Evolutionary conservation across 2,888 invertebrate genomes (phyloP).

Genomic region (Platycheirus albimanus): DNA sequence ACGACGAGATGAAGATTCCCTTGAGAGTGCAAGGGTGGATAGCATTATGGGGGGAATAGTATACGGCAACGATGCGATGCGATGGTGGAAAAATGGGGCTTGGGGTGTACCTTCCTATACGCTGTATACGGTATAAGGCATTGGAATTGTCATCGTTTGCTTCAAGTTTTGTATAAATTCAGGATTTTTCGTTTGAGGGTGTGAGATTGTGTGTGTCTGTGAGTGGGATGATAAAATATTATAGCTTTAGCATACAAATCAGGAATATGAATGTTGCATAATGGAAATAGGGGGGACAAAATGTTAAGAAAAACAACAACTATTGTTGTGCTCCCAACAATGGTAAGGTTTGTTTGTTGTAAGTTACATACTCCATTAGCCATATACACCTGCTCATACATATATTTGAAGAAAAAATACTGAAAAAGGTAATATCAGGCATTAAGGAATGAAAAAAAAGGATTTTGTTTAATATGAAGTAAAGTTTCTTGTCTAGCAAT

Average conservation of each 20-base stretch:
- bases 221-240: conserved; percentile 62
- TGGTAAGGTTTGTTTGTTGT: background rate
- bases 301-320: background rate
- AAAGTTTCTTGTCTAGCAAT: too few relatives aligned
- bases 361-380: background rate
- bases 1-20: conserved; percentile 78
- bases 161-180: conserved; percentile 42
- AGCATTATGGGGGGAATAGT: background rate
- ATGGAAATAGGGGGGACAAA: conserved; percentile 12
- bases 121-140: conserved; percentile 15
- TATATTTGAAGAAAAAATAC: too few relatives aligned
- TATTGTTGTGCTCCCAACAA: conserved; percentile 31
- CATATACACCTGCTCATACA: background rate
- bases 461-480: too few relatives aligned
- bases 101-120: background rate
- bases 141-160: conserved; percentile 70
- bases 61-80: background rate
- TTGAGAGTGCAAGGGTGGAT: conserved; percentile 69
- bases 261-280: conserved; percentile 58
- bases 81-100: conserved; percentile 24
- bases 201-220: conserved; percentile 20
- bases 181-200: conserved; percentile 17
- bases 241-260: conserved; percentile 37
- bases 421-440: too few relatives aligned
- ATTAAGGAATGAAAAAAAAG: too few relatives aligned